Base-by-base conservation (phyloP, 2,113 vertebrate species). In the Pterocles burchelli region DNA sequence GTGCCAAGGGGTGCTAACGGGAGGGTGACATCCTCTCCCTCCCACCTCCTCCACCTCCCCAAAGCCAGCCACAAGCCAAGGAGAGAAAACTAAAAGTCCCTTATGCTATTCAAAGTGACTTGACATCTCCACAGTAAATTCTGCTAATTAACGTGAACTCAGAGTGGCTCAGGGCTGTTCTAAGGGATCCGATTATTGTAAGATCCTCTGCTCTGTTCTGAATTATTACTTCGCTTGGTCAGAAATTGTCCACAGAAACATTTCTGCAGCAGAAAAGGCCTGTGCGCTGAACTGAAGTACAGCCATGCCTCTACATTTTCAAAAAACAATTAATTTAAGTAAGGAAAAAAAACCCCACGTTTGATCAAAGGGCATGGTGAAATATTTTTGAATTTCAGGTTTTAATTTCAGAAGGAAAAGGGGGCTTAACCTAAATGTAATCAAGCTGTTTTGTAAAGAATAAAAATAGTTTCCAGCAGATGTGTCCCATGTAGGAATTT, bases 371-470 rank as follows among this genome's bases (percentile, higher is more conserved):
- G 74, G 55, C 33, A 86, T 4, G 19, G 72, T 48, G 51, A 82
- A 70, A 15, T 95, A 10, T 72, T 92, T 80, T 72, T 94, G 48
- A 62, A 94, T 93, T 93, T 93, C 92, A 96, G 93, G 92, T 86
- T 96, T 96, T 88, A 92, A 94, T 95, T 93, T 95, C 73, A 94
- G 84, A 87, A 75, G 65, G 21, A 72, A 92, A 85, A 93, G 87
- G 29, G 5, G 10, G 90, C 79, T 95, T 89, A 86, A 90, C 25
- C n/a, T 74, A 96, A 97, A 95, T 97, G 83, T 88, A 93, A 90
- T 95, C 92, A 97, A 93, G 96, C 94, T 95, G 95, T 93, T 94
- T 94, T 62, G 43, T 77, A 76, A 90, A 95, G 86, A 95, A 95
- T 68, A 95, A 88, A 85, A 94, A 76, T 46, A 62, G 86, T 59